Evolutionary conservation across 2,113 vertebrate genomes (phyloP).

Genomic region (Camarhynchus parvulus): DNA sequence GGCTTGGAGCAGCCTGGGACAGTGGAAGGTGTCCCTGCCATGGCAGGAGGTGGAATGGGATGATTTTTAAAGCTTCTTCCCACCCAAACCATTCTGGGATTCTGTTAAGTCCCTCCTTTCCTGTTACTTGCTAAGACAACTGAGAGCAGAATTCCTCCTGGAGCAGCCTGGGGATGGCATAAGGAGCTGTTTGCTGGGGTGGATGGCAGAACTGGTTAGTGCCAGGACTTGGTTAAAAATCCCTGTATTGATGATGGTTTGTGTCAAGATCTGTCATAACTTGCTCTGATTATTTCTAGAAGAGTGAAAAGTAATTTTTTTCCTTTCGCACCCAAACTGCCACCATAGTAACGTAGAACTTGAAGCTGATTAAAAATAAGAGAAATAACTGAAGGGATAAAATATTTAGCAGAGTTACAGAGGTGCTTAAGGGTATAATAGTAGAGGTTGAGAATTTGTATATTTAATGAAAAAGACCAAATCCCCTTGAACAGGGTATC

Average conservation of each 20-base stretch:
- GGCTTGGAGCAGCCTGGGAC: rapidly evolving
- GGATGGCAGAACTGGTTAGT: background rate
- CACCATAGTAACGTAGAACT: background rate
- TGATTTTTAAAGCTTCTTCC: background rate
- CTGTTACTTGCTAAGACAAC: background rate
- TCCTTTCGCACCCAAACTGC: background rate
- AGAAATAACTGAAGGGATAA: background rate
- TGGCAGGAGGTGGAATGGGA: background rate
- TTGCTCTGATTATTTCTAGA: background rate
- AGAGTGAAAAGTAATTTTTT: background rate
- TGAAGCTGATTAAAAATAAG: background rate
- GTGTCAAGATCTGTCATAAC: background rate
- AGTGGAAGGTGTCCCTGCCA: background rate
- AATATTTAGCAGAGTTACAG: background rate
- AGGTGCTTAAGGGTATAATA: background rate
- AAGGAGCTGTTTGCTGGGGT: background rate
- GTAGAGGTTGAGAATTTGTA: background rate
- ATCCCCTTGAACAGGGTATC: background rate
- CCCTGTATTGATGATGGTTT: background rate
- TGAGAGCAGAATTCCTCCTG: background rate
- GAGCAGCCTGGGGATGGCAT: background rate
- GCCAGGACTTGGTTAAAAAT: background rate
- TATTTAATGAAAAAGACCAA: background rate
- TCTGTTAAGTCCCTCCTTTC: background rate
- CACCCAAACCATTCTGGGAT: background rate